Evolutionary conservation across 2,113 vertebrate genomes (phyloP), one percentile per base, ranked within the genome.

Genomic region (Thymallus thymallus): DNA sequence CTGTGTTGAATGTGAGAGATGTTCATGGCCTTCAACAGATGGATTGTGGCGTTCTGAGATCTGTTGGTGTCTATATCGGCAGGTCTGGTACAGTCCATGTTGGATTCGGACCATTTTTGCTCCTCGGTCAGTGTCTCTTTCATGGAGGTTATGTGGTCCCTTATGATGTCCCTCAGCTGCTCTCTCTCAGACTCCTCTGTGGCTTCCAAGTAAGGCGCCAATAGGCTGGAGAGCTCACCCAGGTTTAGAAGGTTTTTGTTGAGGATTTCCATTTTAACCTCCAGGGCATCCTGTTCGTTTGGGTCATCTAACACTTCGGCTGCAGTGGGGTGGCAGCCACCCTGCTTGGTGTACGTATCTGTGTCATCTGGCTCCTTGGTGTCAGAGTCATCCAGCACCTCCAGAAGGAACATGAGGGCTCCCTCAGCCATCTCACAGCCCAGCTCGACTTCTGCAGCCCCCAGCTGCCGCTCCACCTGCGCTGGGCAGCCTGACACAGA

Each of bases 401-500:
- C 24, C 16, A 67, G 6, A 14, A 74, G 41, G 45, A 66, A 30
- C 20, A 30, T 12, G 6, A 74, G 46, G 6, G 63, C 63, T 2
- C 14, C 18, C 41, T 48, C 63, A 16, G 46, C 26, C 61, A 74
- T 20, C 23, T 66, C 62, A 55, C 72, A 74, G 45, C 72, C 72
- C 41, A 67, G 24, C 41, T 74, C 45, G 5, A 51, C 45, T n/a
- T 74, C 45, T 23, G 72, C 72, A 23, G 55, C 16, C 2, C 26
- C 12, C 62, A 74, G 61, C 9, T 45, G 23, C 22, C 26, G 23
- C 4, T 10, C 48, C 62, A 55, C 72, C 72, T 66, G 16, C 5
- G 14, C 24, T 29, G 62, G 46, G 72, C 72, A 74, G 41, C 65
- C 65, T 4, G 29, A 5, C 22, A 74, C 72, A 55, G 72, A 66